Base-by-base conservation (phyloP, 2,797 vertebrate genomes). In the Pagetopsis macropterus region DNA sequence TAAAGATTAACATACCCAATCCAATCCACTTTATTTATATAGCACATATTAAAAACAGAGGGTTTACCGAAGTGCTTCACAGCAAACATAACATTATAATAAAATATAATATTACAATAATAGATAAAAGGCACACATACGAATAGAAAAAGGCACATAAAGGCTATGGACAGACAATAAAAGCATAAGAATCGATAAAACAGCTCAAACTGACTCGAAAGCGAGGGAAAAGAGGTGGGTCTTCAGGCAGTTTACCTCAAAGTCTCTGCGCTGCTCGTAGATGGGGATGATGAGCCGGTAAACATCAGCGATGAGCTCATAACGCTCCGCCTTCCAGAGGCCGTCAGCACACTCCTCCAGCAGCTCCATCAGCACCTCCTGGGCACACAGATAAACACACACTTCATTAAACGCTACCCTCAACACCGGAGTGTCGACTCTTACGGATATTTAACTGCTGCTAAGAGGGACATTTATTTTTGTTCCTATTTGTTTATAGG, bases 321-420 rank as follows among this genome's bases (percentile, higher is more conserved):
- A 99, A 14, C 98, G 97, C 84, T 99, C 98, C 0, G 98, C 98
- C 92, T 99, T 99, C 98, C 98, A 99, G 33, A 99, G 96, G n/a
- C 97, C 97, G 6, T 98, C 97, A 6, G 96, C 97, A 46, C 97
- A 98, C 84, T 97, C 96, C 75, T 99, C 98, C 59, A 99, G 67
- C 67, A 99, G 92, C 90, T 99, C 98, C 95, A 98, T 96, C 84
- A 99, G 90, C 54, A 99, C 98, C 55, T 99, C 98, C 98, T 99
- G 66, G 62, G 8, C 33, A 79, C 13, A 86, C 66, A 72, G 5
- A 70, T 19, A 57, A 37, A 51, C 14, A n/a, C n/a, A 43, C 10
- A 37, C 58, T 14, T 27, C 31, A 65, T 9, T 41, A 50, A 54
- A 16, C 23, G 1, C 8, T 3, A 4, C 43, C 21, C 11, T 44